A percentile compares a stretch with the other conserved stretches of the same genome.
These are phyloP conservation scores for Panzeria rudis DNA, from an alignment of 2,888 invertebrate genomes.

Conservation along the genomic window DNA sequence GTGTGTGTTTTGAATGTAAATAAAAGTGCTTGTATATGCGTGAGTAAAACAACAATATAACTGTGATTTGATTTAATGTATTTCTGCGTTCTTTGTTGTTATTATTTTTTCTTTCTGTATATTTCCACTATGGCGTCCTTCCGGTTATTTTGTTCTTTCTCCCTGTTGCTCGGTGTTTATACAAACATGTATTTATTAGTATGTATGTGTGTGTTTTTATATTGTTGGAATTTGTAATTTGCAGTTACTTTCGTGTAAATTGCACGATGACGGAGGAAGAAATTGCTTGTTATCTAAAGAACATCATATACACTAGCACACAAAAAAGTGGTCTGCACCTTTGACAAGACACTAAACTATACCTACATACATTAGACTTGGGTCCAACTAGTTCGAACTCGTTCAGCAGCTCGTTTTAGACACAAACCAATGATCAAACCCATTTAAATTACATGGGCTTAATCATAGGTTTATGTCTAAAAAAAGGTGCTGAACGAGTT, in stretches of 20 bases:
- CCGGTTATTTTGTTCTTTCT: conserved; percentile 46
- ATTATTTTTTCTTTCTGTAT: conserved; percentile 36
- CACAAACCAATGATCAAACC: no score
- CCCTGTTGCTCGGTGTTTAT: conserved; percentile 1
- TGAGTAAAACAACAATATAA: conserved; percentile 52
- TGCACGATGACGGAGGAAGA: neutral
- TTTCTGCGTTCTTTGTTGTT: conserved; percentile 37
- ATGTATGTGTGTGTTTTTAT: conserved; percentile 26
- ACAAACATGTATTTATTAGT: neutral
- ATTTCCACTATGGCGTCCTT: conserved; percentile 67
- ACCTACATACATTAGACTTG: no score
- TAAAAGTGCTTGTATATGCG: conserved; percentile 13
- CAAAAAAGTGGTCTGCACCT: no score
- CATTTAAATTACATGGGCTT: no score
- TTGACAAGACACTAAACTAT: no score
- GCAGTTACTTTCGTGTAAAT: neutral
- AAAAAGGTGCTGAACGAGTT: no score
- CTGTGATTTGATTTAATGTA: conserved; percentile 70
- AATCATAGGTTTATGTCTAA: no score
- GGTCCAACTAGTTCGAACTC: no score
- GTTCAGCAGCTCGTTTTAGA: no score
- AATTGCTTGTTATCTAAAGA: no score
- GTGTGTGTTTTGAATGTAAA: conserved; percentile 12
- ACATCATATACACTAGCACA: no score
- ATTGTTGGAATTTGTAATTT: neutral